phyloP scores from a whole-genome alignment of 1,140 invertebrate genomes.

The Scaptodrosophila lebanonensis region DNA sequence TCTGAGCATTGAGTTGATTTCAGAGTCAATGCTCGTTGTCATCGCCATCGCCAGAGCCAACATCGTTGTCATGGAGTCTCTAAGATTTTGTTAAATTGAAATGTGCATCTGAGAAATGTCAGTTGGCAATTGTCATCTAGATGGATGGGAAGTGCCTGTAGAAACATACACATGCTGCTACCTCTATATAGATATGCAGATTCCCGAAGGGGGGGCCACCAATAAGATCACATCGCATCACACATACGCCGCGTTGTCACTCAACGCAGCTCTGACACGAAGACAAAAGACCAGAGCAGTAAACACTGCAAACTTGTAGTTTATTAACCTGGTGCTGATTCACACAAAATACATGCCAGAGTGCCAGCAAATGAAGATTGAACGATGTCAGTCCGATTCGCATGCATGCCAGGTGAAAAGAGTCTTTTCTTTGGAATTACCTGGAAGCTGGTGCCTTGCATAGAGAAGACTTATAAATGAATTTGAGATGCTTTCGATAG shows the following conservation, averaged over 20 bases:
- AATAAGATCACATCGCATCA: no score
- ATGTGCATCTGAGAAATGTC: slow-evolving; percentile 76
- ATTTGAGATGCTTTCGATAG: no score
- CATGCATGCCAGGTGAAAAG: no score
- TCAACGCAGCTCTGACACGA: slow-evolving; percentile 4
- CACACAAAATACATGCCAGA: no score
- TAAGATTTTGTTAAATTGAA: slow-evolving; percentile 68
- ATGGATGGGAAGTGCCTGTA: slow-evolving; percentile 51
- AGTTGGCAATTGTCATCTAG: slow-evolving; percentile 67
- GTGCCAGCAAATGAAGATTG: slow-evolving; percentile 16
- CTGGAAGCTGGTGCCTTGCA: no score
- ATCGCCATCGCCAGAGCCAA: slow-evolving; percentile 20
- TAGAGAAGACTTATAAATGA: no score
- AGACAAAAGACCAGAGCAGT: not conserved
- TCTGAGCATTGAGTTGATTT: slow-evolving; percentile 4
- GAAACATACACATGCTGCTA: not conserved
- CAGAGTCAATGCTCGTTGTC: slow-evolving; percentile 35
- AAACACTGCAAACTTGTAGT: slow-evolving; percentile 33
- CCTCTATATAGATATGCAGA: not conserved
- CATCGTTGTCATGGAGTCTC: slow-evolving; percentile 32
- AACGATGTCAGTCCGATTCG: no score
- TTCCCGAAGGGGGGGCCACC: no score
- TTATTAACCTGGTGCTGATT: slow-evolving; percentile 51
- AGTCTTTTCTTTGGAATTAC: no score
- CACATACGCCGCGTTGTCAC: slow-evolving; percentile 50